These are phyloP conservation scores for Halocynthia aurantium DNA, from an alignment of 23 tunicate genomes.

Conservation along the genomic window DNA sequence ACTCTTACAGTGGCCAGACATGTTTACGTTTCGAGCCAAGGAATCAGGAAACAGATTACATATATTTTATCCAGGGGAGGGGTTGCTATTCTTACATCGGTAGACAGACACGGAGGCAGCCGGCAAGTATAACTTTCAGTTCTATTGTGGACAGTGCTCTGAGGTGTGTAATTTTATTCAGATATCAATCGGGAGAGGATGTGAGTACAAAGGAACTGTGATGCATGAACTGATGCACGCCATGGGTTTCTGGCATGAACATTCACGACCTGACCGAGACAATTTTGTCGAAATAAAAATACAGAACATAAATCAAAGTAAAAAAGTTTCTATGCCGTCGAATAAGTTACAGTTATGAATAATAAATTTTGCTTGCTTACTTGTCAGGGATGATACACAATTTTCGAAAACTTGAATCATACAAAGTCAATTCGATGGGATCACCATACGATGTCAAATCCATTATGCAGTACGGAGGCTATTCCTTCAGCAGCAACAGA, in stretches of 20 bases:
- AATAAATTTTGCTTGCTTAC: too few species aligned
- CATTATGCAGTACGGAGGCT: slow-evolving; percentile 37
- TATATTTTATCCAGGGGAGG: slow-evolving; percentile 24
- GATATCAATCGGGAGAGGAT: slow-evolving; percentile 24
- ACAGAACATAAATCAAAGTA: slow-evolving; percentile 6
- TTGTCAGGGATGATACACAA: slow-evolving; percentile 17
- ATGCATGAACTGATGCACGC: slow-evolving; percentile 36
- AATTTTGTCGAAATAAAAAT: background rate
- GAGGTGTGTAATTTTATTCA: background rate
- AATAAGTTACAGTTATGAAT: too few species aligned
- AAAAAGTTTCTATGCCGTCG: background rate
- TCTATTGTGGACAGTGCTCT: background rate
- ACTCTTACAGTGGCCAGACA: slow-evolving; percentile 19
- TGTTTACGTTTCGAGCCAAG: slow-evolving; percentile 35
- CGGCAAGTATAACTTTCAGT: background rate
- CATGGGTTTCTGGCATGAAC: slow-evolving; percentile 29
- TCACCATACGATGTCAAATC: slow-evolving; percentile 27
- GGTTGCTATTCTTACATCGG: slow-evolving; percentile 59
- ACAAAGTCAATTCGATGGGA: slow-evolving; percentile 20
- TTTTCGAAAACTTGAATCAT: slow-evolving; percentile 12
- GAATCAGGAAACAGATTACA: slow-evolving; percentile 36
- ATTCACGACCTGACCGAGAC: slow-evolving; percentile 26
- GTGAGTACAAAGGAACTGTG: slow-evolving; percentile 8
- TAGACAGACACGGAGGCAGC: slow-evolving; percentile 16
- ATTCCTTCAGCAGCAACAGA: slow-evolving; percentile 18